Conservation (phyloP, 2,113 vertebrate genomes). For the Boulengeromyrus knoepffleri region DNA sequence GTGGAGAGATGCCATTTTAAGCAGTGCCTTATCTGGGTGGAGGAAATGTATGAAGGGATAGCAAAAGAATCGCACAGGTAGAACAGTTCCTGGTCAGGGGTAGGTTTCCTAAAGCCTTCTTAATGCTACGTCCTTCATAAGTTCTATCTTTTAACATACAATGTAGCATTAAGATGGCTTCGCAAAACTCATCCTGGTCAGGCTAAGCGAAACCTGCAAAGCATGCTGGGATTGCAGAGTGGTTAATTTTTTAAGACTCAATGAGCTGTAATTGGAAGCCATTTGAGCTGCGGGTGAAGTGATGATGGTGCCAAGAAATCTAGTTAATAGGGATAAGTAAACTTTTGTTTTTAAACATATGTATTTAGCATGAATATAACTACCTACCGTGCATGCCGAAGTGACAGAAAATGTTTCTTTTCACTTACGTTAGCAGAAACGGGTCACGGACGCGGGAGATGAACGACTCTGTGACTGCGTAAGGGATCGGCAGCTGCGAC, state of each 20-base stretch:
- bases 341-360: background rate
- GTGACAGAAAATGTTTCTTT: background rate
- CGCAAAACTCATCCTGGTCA: background rate
- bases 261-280: background rate
- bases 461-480: background rate
- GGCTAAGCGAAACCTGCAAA: background rate
- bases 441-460: background rate
- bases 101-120: too few species aligned
- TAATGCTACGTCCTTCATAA: too few species aligned
- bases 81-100: background rate
- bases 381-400: background rate
- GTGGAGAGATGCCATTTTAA: background rate
- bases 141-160: too few species aligned
- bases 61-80: background rate
- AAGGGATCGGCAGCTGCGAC: background rate
- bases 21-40: background rate
- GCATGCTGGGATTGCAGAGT: background rate
- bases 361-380: background rate
- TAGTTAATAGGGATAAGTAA: background rate
- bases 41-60: background rate
- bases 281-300: background rate
- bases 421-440: background rate
- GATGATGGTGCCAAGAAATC: background rate
- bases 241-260: background rate
- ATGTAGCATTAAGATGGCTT: too few species aligned